A percentile compares a stretch with the other conserved stretches of the same genome.
These are phyloP conservation scores for Cephalopholis sonnerati DNA, from an alignment of 2,113 vertebrate genomes.

Conservation along the genomic window DNA sequence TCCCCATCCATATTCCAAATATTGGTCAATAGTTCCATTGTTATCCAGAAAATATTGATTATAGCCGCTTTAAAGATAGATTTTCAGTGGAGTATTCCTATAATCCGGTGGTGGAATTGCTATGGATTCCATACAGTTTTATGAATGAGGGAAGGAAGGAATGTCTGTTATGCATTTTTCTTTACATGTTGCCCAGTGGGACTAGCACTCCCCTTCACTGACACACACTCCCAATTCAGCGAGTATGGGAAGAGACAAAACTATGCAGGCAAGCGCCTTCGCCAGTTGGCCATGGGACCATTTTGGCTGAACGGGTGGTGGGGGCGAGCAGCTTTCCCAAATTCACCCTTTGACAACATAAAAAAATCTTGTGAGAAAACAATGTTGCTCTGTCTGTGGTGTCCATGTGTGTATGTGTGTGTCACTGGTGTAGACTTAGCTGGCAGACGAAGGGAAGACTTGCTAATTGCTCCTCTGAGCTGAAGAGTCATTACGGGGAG, in stretches of 20 bases:
- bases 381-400: slow-evolving; percentile 47
- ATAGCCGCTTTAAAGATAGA: neutral
- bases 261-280: slow-evolving; percentile 20
- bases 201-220: slow-evolving; percentile 20
- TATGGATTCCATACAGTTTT: neutral
- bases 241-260: slow-evolving; percentile 55
- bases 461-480: slow-evolving; percentile 62
- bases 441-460: slow-evolving; percentile 38
- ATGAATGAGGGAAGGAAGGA: slow-evolving; percentile 16
- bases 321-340: slow-evolving; percentile 47
- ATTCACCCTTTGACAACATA: slow-evolving; percentile 62
- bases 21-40: neutral
- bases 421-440: slow-evolving; percentile 50
- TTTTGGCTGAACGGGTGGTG: slow-evolving; percentile 44
- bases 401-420: slow-evolving; percentile 27
- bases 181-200: slow-evolving; percentile 13
- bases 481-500: slow-evolving; percentile 45
- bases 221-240: slow-evolving; percentile 38
- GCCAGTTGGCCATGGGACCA: slow-evolving; percentile 67
- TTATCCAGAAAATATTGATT: neutral
- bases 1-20: too few relatives aligned
- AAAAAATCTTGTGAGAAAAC: slow-evolving; percentile 53
- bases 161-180: neutral
- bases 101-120: neutral
- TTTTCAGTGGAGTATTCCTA: slow-evolving; percentile 1